Evolutionary conservation across 1,140 invertebrate genomes (phyloP), one percentile per base, ranked within the genome.

Genomic region (Pissodes strobi): DNA sequence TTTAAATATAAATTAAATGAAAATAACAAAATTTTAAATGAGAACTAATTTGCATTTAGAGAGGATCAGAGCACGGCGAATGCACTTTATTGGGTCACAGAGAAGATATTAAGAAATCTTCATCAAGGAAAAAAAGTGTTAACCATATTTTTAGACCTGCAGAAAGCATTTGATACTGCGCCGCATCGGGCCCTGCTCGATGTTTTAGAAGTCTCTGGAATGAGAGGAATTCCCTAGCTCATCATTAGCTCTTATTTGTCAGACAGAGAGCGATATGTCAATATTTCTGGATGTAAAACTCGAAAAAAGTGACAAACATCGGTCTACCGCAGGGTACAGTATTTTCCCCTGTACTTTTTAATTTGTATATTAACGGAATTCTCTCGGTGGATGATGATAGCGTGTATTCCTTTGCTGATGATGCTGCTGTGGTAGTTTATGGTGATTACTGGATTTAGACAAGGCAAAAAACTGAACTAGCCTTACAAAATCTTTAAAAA

Each of bases 121-220:
- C 62, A 70, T 46, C 39, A 53, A 4, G 48, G 48, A n/a, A 45
- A 53, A 67, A 66, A 59, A 22, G 25, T 12, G 25, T n/a, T 66
- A n/a, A 64, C 13, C 12, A 48, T 73, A 17, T 72, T 69, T 43
- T 34, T n/a, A n/a, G 68, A 70, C 51, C 48, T 72, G 17, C 48
- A 23, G 27, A 72, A 71, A 48, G 70, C 69, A 8, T 72, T 73
- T 34, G 72, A 73, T 37, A 68, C 70, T 10, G 66, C 72, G 13
- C 48, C 64, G 34, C 49, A 70, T n/a, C 25, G 48, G 12, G 43
- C 68, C 1, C 53, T 73, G 8, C 22, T 73, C 4, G 17, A 56
- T 15, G 67, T 62, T 34, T 45, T 74, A 13, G 37, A 70, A 13
- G 58, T 53, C 9, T 27, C 63, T 6, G 70, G 68, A 12, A 56